phyloP scores from a whole-genome alignment of 2,113 vertebrate species.

The Amazona vittata region DNA sequence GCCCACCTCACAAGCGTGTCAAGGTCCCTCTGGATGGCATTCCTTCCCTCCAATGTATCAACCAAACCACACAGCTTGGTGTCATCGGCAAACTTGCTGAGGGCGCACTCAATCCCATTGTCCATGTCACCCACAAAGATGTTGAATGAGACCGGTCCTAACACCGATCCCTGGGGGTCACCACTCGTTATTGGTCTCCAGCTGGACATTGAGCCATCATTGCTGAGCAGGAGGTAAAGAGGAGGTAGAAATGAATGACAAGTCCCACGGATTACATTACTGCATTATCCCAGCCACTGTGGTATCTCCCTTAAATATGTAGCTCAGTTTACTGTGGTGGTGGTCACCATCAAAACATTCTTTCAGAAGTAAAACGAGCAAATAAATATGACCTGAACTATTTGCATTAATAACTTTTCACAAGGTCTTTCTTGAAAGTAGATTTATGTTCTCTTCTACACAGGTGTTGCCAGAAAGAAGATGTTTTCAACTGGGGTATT shows the following conservation, averaged over 20 bases:
- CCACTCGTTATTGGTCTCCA: no score
- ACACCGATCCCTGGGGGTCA: no score
- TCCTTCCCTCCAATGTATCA: no score
- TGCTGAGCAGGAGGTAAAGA: neutral
- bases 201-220: no score
- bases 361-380: neutral
- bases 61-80: no score
- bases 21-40: no score
- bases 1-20: no score
- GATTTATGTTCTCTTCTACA: neutral
- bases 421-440: neutral
- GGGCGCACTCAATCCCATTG: no score
- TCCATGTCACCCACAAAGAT: no score
- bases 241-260: neutral
- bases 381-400: neutral
- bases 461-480: neutral
- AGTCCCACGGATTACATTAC: neutral
- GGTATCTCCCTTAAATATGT: neutral
- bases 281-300: accelerated
- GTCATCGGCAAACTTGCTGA: no score
- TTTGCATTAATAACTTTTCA: neutral
- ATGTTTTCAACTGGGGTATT: neutral
- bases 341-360: neutral
- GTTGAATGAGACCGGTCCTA: no score
- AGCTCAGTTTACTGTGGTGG: neutral